Conservation (phyloP, 2,888 invertebrate species). For the Hybos culiciformis region DNA sequence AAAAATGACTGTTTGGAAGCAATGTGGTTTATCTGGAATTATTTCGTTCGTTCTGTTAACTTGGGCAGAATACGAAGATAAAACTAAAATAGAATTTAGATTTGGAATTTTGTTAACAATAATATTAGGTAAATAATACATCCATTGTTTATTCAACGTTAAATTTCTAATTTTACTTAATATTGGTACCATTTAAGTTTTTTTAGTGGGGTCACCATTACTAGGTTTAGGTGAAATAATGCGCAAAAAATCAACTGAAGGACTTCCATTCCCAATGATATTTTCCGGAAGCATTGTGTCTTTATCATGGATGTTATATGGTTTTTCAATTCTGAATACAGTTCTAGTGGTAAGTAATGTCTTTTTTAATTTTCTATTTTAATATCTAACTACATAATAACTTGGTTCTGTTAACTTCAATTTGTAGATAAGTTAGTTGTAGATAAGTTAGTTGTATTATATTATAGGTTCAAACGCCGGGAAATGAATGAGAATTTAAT, state of each 20-base stretch:
- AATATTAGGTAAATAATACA: no score
- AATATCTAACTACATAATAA: no score
- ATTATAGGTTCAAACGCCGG: background rate
- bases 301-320: constrained; percentile 29
- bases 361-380: background rate
- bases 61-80: constrained; percentile 52
- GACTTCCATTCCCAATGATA: constrained; percentile 79
- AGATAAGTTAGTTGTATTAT: no score
- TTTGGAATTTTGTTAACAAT: constrained; percentile 55
- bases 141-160: no score
- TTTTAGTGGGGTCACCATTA: constrained; percentile 60
- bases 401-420: no score
- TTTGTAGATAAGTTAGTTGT: no score
- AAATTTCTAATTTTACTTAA: no score
- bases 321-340: constrained; percentile 27
- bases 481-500: no score
- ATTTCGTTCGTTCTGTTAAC: constrained; percentile 45
- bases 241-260: constrained; percentile 65
- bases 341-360: constrained; percentile 25
- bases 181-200: no score
- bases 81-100: constrained; percentile 48
- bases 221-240: constrained; percentile 60
- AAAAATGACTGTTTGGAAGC: constrained; percentile 41
- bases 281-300: constrained; percentile 64
- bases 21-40: constrained; percentile 42